Evolutionary conservation across 2,113 vertebrate species (phyloP), one percentile per base, ranked within the genome.

Genomic region (Cyanoramphus novaezelandiae): DNA sequence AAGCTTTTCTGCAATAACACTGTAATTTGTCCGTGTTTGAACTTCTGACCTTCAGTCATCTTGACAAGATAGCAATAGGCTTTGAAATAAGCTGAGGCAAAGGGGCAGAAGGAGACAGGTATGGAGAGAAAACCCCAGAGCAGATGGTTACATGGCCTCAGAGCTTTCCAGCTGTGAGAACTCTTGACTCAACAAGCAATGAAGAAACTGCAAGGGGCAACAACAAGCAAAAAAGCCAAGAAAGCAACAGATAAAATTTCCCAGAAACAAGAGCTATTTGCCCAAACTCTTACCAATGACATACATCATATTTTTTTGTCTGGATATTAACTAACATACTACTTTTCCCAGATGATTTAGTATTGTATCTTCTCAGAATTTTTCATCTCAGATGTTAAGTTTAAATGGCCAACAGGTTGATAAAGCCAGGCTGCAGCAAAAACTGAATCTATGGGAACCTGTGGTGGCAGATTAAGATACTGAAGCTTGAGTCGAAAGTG

Each of bases 61-160:
- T 52, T 64, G 43, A 78, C 86, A 88, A 88, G 20, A 47, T 28
- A 62, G 21, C 17, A 62, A 49, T 20, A 81, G 33, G 11, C 19
- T 88, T 83, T 79, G 53, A 49, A 87, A 78, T 39, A 67, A 76
- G 25, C 14, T 0, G 0, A 37, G 49, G 62, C 11, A 83, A 79
- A 79, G 35, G 27, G 19, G 3, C 9, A 95, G 60, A 77, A 82
- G 18, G 18, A 78, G 35, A 41, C 10, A 80, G 23, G 2, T n/a
- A 16, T 13, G 33, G 44, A 78, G 13, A 37, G 31, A 62, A 86
- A 60, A 80, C 81, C 16, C 17, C 35, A 29, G 11, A 74, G 29
- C 46, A 86, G 31, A 43, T 46, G 65, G 15, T 1, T 27, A 12
- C 13, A 1, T 1, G 5, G 39, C 23, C 60, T 70, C 1, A 1